phyloP scores from a whole-genome alignment of 1,140 invertebrate species.

The Pogonognathellus flavescens region DNA sequence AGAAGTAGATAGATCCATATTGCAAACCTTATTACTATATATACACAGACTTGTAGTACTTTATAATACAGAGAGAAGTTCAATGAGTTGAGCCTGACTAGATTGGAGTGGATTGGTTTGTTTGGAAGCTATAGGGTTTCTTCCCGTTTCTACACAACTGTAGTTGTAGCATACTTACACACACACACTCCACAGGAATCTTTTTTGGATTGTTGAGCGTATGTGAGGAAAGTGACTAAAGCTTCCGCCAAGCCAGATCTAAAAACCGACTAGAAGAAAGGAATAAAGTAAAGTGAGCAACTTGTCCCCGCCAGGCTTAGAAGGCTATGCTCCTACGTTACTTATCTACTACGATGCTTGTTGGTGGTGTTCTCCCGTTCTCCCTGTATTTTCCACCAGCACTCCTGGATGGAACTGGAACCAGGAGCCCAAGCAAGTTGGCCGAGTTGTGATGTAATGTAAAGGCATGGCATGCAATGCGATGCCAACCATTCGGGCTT shows the following conservation, averaged over 20 bases:
- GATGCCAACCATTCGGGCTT: too few species aligned
- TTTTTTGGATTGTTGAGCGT: slow-evolving; percentile 12
- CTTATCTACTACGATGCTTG: too few species aligned
- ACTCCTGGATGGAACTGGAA: too few species aligned
- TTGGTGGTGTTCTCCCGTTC: too few species aligned
- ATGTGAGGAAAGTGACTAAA: neutral
- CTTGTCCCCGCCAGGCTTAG: slow-evolving; percentile 40
- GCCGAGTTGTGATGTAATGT: too few species aligned
- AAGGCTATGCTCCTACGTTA: neutral
- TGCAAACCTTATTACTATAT: neutral
- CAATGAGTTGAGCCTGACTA: slow-evolving; percentile 7
- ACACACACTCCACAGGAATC: slow-evolving; percentile 8
- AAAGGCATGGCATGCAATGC: too few species aligned
- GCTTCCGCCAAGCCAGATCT: neutral
- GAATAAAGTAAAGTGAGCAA: slow-evolving; percentile 17
- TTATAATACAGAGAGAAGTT: neutral
- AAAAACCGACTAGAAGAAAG: neutral
- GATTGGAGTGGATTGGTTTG: slow-evolving; percentile 20
- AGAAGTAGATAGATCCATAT: neutral
- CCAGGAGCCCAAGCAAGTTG: too few species aligned
- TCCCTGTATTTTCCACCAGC: too few species aligned
- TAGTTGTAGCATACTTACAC: neutral
- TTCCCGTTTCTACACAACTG: neutral
- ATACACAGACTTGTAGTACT: neutral
- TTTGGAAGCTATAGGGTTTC: slow-evolving; percentile 35